Evolutionary conservation across 2,888 invertebrate genomes (phyloP).

Genomic region (Agriopis leucophaearia): DNA sequence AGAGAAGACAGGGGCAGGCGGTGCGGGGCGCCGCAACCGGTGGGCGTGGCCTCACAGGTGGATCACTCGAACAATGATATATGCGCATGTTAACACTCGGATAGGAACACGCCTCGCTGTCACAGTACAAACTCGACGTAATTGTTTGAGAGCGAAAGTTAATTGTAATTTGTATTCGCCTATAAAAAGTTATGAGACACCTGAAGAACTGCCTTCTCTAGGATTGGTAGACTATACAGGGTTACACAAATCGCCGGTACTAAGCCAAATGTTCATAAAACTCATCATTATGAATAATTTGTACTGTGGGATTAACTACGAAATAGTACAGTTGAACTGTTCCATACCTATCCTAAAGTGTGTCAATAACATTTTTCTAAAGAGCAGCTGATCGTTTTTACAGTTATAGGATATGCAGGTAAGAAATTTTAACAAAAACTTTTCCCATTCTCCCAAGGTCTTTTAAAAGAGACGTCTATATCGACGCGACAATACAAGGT

Average conservation of each 20-base stretch:
- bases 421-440: too few species aligned
- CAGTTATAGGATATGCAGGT: too few species aligned
- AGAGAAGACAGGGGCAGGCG: slow-evolving; percentile 64
- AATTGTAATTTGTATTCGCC: slow-evolving; percentile 49
- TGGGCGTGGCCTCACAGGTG: slow-evolving; percentile 80
- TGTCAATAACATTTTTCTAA: too few species aligned
- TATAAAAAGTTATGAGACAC: slow-evolving; percentile 41
- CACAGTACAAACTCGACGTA: slow-evolving; percentile 67
- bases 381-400: too few species aligned
- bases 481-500: too few species aligned
- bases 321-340: too few species aligned
- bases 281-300: too few species aligned
- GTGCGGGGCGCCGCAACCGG: slow-evolving; percentile 45
- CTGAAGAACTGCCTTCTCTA: neutral
- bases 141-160: slow-evolving; percentile 76
- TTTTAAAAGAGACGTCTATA: neutral
- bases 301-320: too few species aligned
- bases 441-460: too few species aligned
- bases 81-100: slow-evolving; percentile 81
- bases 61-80: slow-evolving; percentile 79
- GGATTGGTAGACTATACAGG: neutral
- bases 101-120: slow-evolving; percentile 81
- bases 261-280: too few species aligned
- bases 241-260: too few species aligned
- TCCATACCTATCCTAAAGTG: too few species aligned